These are phyloP conservation scores for Dryomyza anilis DNA, from an alignment of 2,888 invertebrate species.

Conservation along the genomic window DNA sequence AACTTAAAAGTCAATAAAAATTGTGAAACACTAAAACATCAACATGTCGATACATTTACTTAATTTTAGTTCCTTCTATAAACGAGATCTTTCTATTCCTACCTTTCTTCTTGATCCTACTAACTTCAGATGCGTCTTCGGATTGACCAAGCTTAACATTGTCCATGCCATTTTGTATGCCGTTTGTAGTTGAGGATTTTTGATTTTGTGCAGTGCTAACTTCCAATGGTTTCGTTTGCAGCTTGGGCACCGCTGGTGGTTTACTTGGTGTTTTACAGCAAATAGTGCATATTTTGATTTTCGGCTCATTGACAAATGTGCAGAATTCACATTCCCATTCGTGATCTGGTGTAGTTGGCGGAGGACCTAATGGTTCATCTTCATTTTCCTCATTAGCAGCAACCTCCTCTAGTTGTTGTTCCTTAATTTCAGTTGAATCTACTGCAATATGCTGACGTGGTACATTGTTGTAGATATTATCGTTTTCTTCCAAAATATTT, in stretches of 20 bases:
- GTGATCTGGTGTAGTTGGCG: slow-evolving; percentile 65
- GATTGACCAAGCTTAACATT: slow-evolving; percentile 36
- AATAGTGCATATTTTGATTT: slow-evolving; percentile 78
- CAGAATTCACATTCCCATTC: slow-evolving; percentile 90
- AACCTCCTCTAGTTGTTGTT: too few relatives aligned
- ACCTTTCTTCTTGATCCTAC: slow-evolving; percentile 68
- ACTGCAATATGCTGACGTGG: too few relatives aligned
- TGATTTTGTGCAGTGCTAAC: neutral
- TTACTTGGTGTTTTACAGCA: slow-evolving; percentile 81
- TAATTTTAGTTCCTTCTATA: slow-evolving; percentile 72
- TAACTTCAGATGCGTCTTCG: slow-evolving; percentile 47
- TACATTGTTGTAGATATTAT: slow-evolving; percentile 35
- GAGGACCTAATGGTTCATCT: slow-evolving; percentile 51
- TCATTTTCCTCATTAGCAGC: slow-evolving; percentile 34
- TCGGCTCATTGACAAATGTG: slow-evolving; percentile 83
- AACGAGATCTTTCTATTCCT: slow-evolving; percentile 74
- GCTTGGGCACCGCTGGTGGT: slow-evolving; percentile 46
- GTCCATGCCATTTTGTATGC: slow-evolving; percentile 35
- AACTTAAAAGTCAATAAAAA: neutral
- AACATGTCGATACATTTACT: slow-evolving; percentile 9
- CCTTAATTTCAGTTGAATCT: too few relatives aligned
- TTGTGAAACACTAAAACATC: neutral
- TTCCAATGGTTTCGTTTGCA: slow-evolving; percentile 28
- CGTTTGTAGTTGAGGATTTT: slow-evolving; percentile 5
- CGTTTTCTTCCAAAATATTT: neutral